Percentiles rank a stretch among this genome's conserved stretches.
These are phyloP conservation scores for Drosophila chauvacae DNA, from an alignment of 1,140 invertebrate species.

Conservation along the genomic window DNA sequence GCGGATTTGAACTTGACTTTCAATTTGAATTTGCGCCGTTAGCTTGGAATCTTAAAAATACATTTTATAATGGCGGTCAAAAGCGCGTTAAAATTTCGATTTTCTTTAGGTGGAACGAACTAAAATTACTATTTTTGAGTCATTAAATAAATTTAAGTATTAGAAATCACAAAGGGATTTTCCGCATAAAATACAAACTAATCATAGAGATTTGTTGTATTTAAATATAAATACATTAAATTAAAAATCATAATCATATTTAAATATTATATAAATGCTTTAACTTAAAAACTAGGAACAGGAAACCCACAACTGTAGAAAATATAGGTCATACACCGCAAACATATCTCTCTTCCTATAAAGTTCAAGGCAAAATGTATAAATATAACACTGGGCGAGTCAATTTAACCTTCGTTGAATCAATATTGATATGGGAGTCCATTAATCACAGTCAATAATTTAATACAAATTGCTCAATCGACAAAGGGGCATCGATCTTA, in stretches of 20 bases:
- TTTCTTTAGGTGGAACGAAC: neutral
- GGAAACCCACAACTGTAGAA: no score
- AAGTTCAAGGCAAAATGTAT: slow-evolving; percentile 28
- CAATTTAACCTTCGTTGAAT: slow-evolving; percentile 7
- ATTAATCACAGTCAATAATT: slow-evolving; percentile 24
- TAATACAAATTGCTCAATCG: slow-evolving; percentile 16
- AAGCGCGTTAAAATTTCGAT: neutral
- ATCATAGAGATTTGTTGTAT: neutral
- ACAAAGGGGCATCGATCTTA: slow-evolving; percentile 25
- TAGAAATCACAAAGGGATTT: neutral
- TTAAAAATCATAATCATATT: no score
- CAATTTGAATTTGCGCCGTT: slow-evolving; percentile 41
- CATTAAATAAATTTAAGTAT: neutral
- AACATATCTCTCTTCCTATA: slow-evolving; percentile 2
- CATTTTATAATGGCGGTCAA: neutral
- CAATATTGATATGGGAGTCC: neutral
- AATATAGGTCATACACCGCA: slow-evolving; percentile 2
- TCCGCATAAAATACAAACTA: neutral
- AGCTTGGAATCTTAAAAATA: slow-evolving; percentile 11
- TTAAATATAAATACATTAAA: neutral
- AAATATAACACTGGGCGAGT: slow-evolving; percentile 1
- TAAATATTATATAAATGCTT: neutral
- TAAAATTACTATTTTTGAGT: neutral
- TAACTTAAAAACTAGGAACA: neutral
- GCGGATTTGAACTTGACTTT: slow-evolving; percentile 40